These are phyloP conservation scores for Mormyrops boulengeri DNA, from an alignment of 2,797 vertebrate species.

Conservation along the genomic window DNA sequence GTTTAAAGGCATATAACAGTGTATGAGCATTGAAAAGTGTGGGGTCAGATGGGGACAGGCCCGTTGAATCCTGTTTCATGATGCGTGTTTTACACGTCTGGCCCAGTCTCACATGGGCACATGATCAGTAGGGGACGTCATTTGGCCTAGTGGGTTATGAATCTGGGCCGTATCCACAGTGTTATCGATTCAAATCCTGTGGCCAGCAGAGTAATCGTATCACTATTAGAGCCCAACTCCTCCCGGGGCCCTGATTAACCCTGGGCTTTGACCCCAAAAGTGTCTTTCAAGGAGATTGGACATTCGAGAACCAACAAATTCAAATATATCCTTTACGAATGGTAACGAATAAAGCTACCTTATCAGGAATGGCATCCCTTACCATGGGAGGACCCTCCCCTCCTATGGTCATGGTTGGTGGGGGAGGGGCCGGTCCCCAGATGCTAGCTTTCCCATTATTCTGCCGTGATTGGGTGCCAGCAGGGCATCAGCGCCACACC, in stretches of 20 bases:
- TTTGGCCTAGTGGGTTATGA: not conserved
- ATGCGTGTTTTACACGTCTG: not conserved
- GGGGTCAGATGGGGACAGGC: not conserved
- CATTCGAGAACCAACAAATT: not conserved
- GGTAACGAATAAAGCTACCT: not conserved
- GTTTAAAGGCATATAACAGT: slow-evolving; percentile 34
- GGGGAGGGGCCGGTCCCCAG: not conserved
- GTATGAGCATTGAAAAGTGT: not conserved
- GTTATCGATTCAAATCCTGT: not conserved
- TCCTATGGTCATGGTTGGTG: not conserved
- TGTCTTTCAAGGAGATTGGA: not conserved
- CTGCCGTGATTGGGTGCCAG: slow-evolving; percentile 53
- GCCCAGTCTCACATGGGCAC: not conserved
- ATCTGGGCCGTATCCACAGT: not conserved
- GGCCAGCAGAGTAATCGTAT: not conserved
- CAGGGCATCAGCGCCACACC: slow-evolving; percentile 58
- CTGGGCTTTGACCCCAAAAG: not conserved
- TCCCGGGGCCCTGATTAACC: not conserved
- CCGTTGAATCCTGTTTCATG: not conserved
- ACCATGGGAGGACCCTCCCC: not conserved
- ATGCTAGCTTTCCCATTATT: slow-evolving; percentile 67
- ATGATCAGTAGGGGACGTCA: not conserved
- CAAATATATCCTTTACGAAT: not conserved
- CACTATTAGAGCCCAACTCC: not conserved
- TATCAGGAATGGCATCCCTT: not conserved